Conservation (phyloP, 2,797 vertebrate genomes). For the Tragopan temminckii region DNA sequence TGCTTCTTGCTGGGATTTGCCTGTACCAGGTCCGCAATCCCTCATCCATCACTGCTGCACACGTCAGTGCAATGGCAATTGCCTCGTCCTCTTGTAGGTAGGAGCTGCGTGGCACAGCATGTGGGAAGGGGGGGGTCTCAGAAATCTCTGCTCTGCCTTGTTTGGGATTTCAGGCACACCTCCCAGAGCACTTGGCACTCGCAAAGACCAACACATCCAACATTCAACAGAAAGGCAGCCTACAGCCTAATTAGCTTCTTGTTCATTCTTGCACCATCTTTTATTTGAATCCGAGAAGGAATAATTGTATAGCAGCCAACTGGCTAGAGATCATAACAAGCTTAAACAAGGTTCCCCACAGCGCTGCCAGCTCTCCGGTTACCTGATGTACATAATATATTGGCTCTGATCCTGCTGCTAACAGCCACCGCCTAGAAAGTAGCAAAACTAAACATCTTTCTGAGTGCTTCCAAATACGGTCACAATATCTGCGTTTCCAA, state of each 20-base stretch:
- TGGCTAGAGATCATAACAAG: slow-evolving; percentile 64
- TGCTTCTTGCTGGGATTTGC: not conserved
- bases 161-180: slow-evolving; percentile 39
- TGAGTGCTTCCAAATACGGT: slow-evolving; percentile 48
- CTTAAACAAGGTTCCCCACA: slow-evolving; percentile 65
- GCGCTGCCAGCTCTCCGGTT: slow-evolving; percentile 61
- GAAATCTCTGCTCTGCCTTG: not conserved
- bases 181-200: slow-evolving; percentile 47
- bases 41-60: not conserved
- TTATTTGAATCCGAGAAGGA: slow-evolving; percentile 69
- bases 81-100: not conserved
- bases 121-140: not conserved
- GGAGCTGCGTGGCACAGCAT: not conserved
- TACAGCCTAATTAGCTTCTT: slow-evolving; percentile 68
- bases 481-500: slow-evolving; percentile 34
- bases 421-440: slow-evolving; percentile 34
- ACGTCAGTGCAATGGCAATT: rapidly evolving
- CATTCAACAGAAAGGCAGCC: slow-evolving; percentile 58
- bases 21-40: not conserved
- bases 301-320: slow-evolving; percentile 61
- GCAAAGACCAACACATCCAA: not conserved
- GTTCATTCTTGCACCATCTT: slow-evolving; percentile 67
- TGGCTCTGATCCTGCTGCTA: slow-evolving; percentile 33
- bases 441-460: slow-evolving; percentile 30
- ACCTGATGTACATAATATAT: slow-evolving; percentile 55